Base-by-base conservation (phyloP, 2,797 vertebrate genomes). In the Florisuga fusca region DNA sequence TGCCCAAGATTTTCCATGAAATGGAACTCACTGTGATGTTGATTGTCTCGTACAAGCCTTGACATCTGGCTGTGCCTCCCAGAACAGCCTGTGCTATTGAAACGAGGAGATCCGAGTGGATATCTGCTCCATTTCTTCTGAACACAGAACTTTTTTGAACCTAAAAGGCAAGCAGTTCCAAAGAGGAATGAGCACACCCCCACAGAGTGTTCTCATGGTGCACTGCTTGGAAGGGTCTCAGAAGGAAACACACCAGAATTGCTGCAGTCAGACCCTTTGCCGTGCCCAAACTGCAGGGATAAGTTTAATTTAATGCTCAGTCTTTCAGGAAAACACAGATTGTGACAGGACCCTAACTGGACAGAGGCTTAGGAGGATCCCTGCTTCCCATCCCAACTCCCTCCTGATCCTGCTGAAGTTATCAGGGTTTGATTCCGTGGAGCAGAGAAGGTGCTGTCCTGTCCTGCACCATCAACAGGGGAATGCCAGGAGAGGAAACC, bases 51-150 rank as follows among this genome's bases (percentile, higher is more conserved):
- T 99, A 99, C 34, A 99, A 98, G 90, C 99, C 99, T 80, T 99
- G 99, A 7, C 99, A 48, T 69, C 98, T 97, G 75, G 98, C 98
- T 3, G 99, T 99, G 50, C 99, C 99, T 8, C 99, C 99, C 53
- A 99, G 98, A 83, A 99, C 96, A 14, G 99, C 99, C 97, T 99
- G 99, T 33, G 99, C 99, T 93, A 99, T 94, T 0, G 99, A 99
- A 90, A 99, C 95, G 4, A 91, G 95, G 68, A 99, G 98, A 78
- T 99, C 99, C 0, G 99, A 99, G 93, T 99, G 99, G 97, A 99
- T 98, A 80, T 99, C 99, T 33, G 99, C 98, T 0, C 99, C 99
- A 0, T 99, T 99, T 86, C 99, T 98, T 97, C 98, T 98, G 97
- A 99, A 99, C 87, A 99, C 96, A 0, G 99, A 98, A 96, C 99